phyloP scores from a whole-genome alignment of 2,888 invertebrate species.

The Pedicia rivosa region DNA sequence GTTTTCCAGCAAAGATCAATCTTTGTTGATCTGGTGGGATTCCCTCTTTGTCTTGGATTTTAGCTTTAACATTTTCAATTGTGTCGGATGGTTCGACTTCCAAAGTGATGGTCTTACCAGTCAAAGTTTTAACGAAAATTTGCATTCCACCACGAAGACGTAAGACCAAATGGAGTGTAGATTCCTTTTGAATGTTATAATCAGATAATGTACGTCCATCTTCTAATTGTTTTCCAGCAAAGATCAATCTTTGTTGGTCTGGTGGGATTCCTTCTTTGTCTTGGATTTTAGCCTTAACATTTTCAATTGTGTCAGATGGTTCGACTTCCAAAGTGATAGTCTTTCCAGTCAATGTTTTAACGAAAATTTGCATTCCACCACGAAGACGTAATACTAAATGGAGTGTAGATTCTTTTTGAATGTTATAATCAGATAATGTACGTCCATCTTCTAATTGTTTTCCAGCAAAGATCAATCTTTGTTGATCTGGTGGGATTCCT shows the following conservation, averaged over 20 bases:
- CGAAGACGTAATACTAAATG: constrained; percentile 87
- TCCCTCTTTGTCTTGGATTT: constrained; percentile 83
- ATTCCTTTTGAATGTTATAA: constrained; percentile 90
- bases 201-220: constrained; percentile 86
- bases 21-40: constrained; percentile 77
- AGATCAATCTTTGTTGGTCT: constrained; percentile 80
- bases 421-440: constrained; percentile 83
- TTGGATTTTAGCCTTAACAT: constrained; percentile 87
- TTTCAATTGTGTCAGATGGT: constrained; percentile 85
- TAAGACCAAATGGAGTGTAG: constrained; percentile 85
- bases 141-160: constrained; percentile 94
- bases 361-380: constrained; percentile 96
- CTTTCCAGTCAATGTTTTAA: constrained; percentile 86
- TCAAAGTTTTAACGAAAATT: constrained; percentile 91
- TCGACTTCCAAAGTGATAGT: constrained; percentile 87
- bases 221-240: constrained; percentile 87
- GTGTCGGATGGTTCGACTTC: constrained; percentile 88
- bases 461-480: constrained; percentile 81
- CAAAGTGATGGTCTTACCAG: constrained; percentile 88
- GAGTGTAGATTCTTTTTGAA: constrained; percentile 89
- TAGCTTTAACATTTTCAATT: constrained; percentile 90
- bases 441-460: constrained; percentile 91
- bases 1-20: constrained; percentile 88
- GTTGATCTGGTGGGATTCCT: constrained; percentile 82
- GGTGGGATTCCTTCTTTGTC: constrained; percentile 87